Base-by-base conservation (phyloP, 23 tunicate genomes). In the Corella eumyota region DNA sequence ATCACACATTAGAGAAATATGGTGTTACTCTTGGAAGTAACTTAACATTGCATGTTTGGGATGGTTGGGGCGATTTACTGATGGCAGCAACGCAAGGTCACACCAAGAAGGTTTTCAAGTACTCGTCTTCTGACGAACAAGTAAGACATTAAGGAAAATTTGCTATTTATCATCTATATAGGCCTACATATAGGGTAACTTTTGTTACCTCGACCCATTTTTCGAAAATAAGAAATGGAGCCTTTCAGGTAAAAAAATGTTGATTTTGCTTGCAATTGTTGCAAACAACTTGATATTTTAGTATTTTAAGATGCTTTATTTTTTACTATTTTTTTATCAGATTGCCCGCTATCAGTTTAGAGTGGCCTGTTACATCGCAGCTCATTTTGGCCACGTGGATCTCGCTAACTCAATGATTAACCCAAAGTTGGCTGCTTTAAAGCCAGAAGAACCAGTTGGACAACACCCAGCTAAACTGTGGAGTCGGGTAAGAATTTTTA, bases 401-500 rank as follows among this genome's bases (percentile, higher is more conserved):
- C 58, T 81, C 2, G 92, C 92, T 1, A 81, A 81, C 50, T 81
- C 92, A 4, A 40, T 81, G 70, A 73, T 81, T 13, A 73, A 73
- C 47, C 79, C 92, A 0, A 81, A 74, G 74, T 45, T 71, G 32
- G 92, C 81, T 6, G 81, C 64, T 2, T 73, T 81, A 15, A 81
- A 81, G 45, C 92, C 92, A 3, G 92, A 81, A 67, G 92, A 81
- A 61, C 81, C 92, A 15, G 70, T 81, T 17, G 92, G 92, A 11
- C 70, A 66, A 23, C 92, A 81, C 67, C 92, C 92, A 2, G 64
- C 72, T 7, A 81, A 67, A 31, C 72, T 81, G 4, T 81, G 92
- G 92, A 55, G 76, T 26, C 66, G 65, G 51, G 90, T 80, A 25
- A 55, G 76, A 33, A 23, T 17, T 0, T 40, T 40, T 40, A 15